Evolutionary conservation across 2,888 invertebrate species (phyloP).

Genomic region (Pyrrhosoma nymphula): DNA sequence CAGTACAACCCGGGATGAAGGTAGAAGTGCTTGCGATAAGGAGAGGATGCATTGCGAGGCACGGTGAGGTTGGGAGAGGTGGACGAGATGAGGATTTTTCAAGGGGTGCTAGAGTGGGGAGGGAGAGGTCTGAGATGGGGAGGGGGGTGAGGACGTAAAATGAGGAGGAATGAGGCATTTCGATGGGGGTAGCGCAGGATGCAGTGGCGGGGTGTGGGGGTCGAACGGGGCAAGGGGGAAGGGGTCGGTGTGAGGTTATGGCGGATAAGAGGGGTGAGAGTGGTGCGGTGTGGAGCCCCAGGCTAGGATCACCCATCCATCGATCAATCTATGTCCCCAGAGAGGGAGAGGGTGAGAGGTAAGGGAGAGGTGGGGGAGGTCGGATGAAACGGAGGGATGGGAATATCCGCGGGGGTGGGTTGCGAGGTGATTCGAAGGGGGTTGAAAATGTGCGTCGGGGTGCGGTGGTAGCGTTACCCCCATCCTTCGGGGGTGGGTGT

Average conservation of each 20-base stretch:
- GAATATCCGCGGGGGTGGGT: neutral
- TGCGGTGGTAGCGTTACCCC: conserved; percentile 49
- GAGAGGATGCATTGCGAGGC: neutral
- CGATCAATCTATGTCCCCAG: conserved; percentile 52
- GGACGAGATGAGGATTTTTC: neutral
- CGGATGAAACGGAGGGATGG: neutral
- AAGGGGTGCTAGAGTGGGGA: neutral
- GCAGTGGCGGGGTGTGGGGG: neutral
- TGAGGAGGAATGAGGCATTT: conserved; percentile 28
- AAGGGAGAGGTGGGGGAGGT: neutral
- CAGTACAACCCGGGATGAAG: neutral
- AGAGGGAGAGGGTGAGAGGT: neutral
- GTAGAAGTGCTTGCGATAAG: neutral
- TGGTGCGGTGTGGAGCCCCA: neutral
- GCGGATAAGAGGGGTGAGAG: neutral
- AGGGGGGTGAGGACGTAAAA: neutral
- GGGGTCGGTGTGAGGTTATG: conserved; percentile 10
- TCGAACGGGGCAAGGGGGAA: neutral
- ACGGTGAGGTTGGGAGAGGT: neutral
- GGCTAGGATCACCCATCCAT: conserved; percentile 57
- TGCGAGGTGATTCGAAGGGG: neutral
- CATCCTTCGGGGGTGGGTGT: conserved; percentile 62
- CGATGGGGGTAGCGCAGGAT: conserved; percentile 21
- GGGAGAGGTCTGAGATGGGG: neutral
- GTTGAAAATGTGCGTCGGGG: conserved; percentile 4